phyloP scores from a whole-genome alignment of 2,888 invertebrate species.

The Phragmatobia fuliginosa region DNA sequence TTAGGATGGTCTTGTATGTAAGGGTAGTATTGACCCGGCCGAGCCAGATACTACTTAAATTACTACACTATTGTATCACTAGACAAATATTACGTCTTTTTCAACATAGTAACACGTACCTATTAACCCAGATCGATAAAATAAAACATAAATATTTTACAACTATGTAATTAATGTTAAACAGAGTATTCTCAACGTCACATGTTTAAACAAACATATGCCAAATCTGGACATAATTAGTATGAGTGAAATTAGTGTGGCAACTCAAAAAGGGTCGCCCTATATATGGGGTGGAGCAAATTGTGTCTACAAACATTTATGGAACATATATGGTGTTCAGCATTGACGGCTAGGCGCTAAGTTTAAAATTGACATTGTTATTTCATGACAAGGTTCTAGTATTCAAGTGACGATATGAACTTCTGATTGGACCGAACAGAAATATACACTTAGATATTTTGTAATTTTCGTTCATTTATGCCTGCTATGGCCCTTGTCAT shows the following conservation, averaged over 20 bases:
- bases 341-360: constrained; percentile 67
- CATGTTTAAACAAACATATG: constrained; percentile 54
- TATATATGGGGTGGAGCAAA: constrained; percentile 70
- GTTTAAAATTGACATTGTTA: constrained; percentile 49
- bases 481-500: no score
- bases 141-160: not conserved
- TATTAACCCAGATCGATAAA: not conserved
- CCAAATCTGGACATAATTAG: constrained; percentile 60
- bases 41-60: no score
- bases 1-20: no score
- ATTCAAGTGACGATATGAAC: not conserved
- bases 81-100: no score
- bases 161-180: constrained; percentile 21
- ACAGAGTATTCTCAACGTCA: constrained; percentile 38
- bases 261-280: constrained; percentile 70
- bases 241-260: constrained; percentile 72
- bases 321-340: constrained; percentile 69
- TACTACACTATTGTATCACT: no score
- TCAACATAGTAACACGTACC: no score
- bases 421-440: not conserved
- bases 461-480: no score
- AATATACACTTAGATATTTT: no score
- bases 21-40: no score
- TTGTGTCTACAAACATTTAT: constrained; percentile 65
- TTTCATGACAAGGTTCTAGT: constrained; percentile 42